Conservation (phyloP, 2,113 vertebrate genomes). For the Entelurus aequoreus region DNA sequence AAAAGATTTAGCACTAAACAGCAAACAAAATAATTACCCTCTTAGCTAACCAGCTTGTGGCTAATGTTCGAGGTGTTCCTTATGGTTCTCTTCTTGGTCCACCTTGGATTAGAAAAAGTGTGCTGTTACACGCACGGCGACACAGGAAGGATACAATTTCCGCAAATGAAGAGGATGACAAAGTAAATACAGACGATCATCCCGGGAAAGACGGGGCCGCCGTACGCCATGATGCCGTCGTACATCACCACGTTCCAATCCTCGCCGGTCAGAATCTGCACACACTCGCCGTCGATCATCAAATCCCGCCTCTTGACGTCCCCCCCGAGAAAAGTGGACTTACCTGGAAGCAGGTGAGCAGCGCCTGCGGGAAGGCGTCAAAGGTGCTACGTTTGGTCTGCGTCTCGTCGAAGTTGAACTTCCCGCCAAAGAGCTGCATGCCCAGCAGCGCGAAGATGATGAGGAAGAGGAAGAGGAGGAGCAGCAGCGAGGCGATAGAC, state of each 20-base stretch:
- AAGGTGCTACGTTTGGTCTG: slow-evolving; percentile 95
- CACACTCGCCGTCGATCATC: not conserved
- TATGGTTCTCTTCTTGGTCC: not conserved
- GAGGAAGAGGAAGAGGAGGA: slow-evolving; percentile 95
- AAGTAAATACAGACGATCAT: slow-evolving; percentile 94
- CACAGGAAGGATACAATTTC: slow-evolving; percentile 83
- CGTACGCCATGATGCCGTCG: slow-evolving; percentile 92
- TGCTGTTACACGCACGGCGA: not conserved
- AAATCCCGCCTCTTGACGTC: too few species aligned
- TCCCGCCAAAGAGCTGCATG: slow-evolving; percentile 95
- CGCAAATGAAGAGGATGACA: slow-evolving; percentile 93
- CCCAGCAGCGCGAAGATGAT: slow-evolving; percentile 95
- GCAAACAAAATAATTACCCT: too few species aligned
- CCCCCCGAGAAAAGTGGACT: not conserved
- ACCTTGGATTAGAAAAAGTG: not conserved
- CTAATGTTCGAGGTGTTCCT: not conserved
- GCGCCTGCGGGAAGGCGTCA: slow-evolving; percentile 88
- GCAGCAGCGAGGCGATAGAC: slow-evolving; percentile 88
- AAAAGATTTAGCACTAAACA: too few species aligned
- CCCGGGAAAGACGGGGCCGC: slow-evolving; percentile 85
- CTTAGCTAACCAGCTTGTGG: not conserved
- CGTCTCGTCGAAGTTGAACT: slow-evolving; percentile 94
- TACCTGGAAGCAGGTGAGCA: slow-evolving; percentile 90
- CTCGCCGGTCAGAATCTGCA: slow-evolving; percentile 87
- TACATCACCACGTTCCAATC: slow-evolving; percentile 98